Evolutionary conservation across 1,140 invertebrate species (phyloP).

Genomic region (Argopecten irradians): DNA sequence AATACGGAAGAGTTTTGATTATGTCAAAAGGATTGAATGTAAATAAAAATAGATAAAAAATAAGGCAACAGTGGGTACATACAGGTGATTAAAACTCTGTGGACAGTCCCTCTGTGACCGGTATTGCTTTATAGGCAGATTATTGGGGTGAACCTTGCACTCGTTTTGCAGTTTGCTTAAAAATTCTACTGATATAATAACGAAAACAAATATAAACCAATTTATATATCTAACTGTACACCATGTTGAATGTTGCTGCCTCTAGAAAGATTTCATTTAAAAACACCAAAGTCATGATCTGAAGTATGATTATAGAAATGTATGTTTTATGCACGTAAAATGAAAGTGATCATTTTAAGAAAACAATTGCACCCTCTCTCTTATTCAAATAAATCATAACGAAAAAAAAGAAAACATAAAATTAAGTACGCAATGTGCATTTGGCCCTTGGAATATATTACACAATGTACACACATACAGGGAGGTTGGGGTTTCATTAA

Average conservation of each 20-base stretch:
- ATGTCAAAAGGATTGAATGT: not conserved
- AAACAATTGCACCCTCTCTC: conserved; percentile 20
- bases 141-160: conserved; percentile 9
- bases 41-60: not conserved
- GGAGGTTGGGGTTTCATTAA: conserved; percentile 20
- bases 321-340: not conserved
- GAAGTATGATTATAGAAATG: not conserved
- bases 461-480: conserved; percentile 16
- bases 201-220: conserved; percentile 18
- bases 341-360: conserved; percentile 23
- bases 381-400: conserved; percentile 12
- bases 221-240: conserved; percentile 23
- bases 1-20: conserved; percentile 2
- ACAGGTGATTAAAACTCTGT: not conserved
- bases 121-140: conserved; percentile 15
- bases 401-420: not conserved
- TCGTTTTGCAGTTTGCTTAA: conserved; percentile 9
- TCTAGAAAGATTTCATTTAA: conserved; percentile 23
- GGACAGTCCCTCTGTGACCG: not conserved
- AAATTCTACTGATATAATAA: conserved; percentile 1
- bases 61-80: conserved; percentile 14
- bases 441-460: conserved; percentile 21
- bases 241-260: conserved; percentile 14
- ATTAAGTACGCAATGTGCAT: conserved; percentile 18
- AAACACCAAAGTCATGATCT: conserved; percentile 21